These are phyloP conservation scores for Burhinus bistriatus DNA, from an alignment of 2,113 vertebrate species.

Conservation along the genomic window DNA sequence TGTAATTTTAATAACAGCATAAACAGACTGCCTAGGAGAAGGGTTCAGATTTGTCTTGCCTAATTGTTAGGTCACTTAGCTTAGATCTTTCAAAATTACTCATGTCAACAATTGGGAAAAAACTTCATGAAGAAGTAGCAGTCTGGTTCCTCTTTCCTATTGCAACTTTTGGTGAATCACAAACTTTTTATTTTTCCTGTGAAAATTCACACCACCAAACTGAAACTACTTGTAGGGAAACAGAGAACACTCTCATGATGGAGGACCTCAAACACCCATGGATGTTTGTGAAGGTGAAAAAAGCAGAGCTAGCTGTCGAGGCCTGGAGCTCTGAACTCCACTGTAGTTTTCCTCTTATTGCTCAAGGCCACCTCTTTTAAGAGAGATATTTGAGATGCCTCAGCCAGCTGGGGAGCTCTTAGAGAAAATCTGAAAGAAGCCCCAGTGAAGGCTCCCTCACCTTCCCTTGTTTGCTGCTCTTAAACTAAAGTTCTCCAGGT, in stretches of 20 bases:
- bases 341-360: not conserved
- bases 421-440: not conserved
- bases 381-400: not conserved
- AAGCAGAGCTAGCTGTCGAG: not conserved
- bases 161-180: not conserved
- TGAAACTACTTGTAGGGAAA: not conserved
- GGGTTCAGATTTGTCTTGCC: not conserved
- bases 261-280: not conserved
- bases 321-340: not conserved
- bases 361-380: not conserved
- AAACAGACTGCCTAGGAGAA: not conserved
- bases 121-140: not conserved
- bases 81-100: not conserved
- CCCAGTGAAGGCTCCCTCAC: not conserved
- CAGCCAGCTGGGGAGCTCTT: not conserved
- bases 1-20: not conserved
- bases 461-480: not conserved
- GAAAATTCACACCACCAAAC: not conserved
- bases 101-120: not conserved
- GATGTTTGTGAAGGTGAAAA: not conserved
- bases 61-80: not conserved
- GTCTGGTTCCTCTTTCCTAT: not conserved
- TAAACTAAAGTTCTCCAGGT: not conserved
- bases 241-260: not conserved
- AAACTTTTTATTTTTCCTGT: not conserved